Evolutionary conservation across 2,113 vertebrate genomes (phyloP).

Genomic region (Ceyx melanurus): DNA sequence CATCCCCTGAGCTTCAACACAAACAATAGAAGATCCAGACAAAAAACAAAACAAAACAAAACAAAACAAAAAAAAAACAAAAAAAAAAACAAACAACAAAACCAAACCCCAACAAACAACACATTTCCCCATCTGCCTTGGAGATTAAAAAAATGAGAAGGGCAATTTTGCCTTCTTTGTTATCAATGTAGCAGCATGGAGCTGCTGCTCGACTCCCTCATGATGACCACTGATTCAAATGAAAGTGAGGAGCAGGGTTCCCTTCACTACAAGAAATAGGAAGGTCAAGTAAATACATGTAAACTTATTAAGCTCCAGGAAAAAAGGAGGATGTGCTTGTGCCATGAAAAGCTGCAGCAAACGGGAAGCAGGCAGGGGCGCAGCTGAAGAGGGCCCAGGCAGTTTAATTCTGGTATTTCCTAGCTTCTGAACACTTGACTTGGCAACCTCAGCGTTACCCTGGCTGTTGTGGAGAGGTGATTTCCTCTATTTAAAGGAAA

Average conservation of each 20-base stretch:
- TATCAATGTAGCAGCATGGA: neutral
- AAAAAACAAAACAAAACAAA: neutral
- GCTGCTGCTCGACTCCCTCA: neutral
- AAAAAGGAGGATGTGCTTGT: neutral
- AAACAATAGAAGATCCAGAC: neutral
- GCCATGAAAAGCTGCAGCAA: neutral
- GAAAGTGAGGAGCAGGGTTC: neutral
- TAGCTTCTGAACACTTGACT: neutral
- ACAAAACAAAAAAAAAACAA: no score
- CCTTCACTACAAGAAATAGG: neutral
- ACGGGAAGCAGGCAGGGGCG: neutral
- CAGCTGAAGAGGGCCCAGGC: neutral
- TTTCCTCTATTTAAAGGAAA: neutral
- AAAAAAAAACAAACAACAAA: no score
- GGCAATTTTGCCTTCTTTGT: neutral
- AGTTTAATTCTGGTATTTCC: neutral
- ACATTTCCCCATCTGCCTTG: neutral
- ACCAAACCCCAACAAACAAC: no score
- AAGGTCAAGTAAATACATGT: neutral
- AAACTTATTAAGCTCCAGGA: neutral
- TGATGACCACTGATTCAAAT: rapidly evolving
- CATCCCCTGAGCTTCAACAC: neutral
- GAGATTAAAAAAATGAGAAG: neutral
- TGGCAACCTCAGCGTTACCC: neutral
- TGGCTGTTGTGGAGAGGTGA: neutral